Evolutionary conservation across 2,888 invertebrate genomes (phyloP).

Genomic region (Drosophila crucigera): DNA sequence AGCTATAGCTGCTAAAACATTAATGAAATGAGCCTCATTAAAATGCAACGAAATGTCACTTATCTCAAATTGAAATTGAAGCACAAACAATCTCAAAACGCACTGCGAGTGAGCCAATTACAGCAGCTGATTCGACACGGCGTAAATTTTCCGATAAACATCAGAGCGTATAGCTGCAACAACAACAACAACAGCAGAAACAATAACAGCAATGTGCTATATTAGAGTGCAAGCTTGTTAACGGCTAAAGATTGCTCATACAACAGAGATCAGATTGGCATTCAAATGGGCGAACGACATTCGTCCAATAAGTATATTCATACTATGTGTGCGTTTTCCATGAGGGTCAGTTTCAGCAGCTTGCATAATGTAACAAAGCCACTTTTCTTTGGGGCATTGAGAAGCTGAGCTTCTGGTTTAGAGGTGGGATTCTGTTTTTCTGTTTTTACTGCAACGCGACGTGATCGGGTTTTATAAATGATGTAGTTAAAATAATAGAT

Average conservation of each 20-base stretch:
- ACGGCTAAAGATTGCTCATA: constrained; percentile 65
- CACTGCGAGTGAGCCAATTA: constrained; percentile 49
- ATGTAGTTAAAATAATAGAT: neutral
- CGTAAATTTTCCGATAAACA: constrained; percentile 72
- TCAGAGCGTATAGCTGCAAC: constrained; percentile 51
- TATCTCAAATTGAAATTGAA: constrained; percentile 79
- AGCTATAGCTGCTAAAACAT: constrained; percentile 29
- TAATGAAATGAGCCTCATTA: constrained; percentile 77
- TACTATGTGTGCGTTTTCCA: neutral
- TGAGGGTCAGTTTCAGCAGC: constrained; percentile 55
- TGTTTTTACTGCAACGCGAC: neutral
- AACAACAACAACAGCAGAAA: constrained; percentile 28
- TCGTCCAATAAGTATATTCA: constrained; percentile 8
- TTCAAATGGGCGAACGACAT: constrained; percentile 35
- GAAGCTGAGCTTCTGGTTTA: constrained; percentile 2
- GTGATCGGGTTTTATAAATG: neutral
- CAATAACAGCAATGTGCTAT: constrained; percentile 51
- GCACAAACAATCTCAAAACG: constrained; percentile 65
- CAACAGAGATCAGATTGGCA: constrained; percentile 33
- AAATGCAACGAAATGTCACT: constrained; percentile 82
- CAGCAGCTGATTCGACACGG: constrained; percentile 52
- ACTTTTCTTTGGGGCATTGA: neutral
- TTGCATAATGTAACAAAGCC: constrained; percentile 67
- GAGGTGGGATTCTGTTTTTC: neutral
- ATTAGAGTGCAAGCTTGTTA: constrained; percentile 78